phyloP scores from a whole-genome alignment of 1,140 invertebrate species.

The Euura lappo region DNA sequence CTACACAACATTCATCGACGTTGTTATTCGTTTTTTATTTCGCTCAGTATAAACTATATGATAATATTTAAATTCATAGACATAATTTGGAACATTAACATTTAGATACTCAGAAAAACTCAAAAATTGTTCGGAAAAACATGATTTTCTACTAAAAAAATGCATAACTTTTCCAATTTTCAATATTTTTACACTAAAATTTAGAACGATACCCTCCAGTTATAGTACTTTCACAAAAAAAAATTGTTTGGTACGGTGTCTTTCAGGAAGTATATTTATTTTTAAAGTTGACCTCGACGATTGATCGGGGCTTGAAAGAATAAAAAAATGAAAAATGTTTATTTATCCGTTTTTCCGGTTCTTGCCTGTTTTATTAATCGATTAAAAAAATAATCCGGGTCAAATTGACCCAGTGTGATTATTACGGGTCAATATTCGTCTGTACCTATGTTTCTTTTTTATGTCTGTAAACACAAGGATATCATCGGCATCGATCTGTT shows the following conservation, averaged over 20 bases:
- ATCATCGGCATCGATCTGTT: slow-evolving; percentile 72
- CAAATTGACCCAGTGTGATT: too few species aligned
- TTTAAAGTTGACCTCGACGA: too few species aligned
- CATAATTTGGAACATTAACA: not conserved
- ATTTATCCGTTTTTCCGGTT: not conserved
- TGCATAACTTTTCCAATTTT: too few species aligned
- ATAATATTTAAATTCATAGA: slow-evolving; percentile 12
- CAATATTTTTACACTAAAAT: too few species aligned
- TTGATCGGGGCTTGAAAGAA: too few species aligned
- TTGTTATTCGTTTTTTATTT: not conserved
- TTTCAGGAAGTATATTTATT: not conserved
- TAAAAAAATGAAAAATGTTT: too few species aligned
- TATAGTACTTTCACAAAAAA: too few species aligned
- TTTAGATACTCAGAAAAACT: too few species aligned
- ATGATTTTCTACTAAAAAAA: too few species aligned
- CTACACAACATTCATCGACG: slow-evolving; percentile 8
- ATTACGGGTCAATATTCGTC: not conserved
- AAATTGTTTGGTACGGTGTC: too few species aligned
- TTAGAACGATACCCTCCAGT: too few species aligned
- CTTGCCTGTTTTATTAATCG: not conserved
- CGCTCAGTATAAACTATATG: not conserved
- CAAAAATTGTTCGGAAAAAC: too few species aligned
- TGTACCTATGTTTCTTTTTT: slow-evolving; percentile 85
- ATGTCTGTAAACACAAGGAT: slow-evolving; percentile 79
- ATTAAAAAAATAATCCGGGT: not conserved